Base-by-base conservation (phyloP, 2,113 vertebrate genomes). In the Alexandromys fortis region DNA sequence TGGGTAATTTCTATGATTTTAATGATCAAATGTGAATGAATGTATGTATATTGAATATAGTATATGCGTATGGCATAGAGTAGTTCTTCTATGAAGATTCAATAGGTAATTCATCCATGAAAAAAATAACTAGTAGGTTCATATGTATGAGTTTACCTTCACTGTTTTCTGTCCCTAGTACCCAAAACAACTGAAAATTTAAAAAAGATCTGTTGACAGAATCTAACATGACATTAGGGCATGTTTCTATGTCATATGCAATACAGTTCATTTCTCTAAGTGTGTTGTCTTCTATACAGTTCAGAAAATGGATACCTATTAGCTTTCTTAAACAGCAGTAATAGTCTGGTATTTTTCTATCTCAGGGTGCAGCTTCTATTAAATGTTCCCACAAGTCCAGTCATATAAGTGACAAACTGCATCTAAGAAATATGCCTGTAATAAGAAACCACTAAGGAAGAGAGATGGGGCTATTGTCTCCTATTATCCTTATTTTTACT, bases 291-390 rank as follows among this genome's bases (percentile, higher is more conserved):
- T 89, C 85, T 77, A 28, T 85, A 77, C 0, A 86, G 5, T 81
- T 96, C 65, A 93, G n/a, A 86, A 97, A 94, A 49, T 79, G 76
- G 49, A 75, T 24, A 89, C 7, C 45, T 58, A 72, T 86, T 67
- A 75, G 30, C 35, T 75, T 91, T 78, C 33, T 45, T 24, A 42
- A 94, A 38, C 24, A 68, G 21, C n/a, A 82, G 6, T 58, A 45
- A 45, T 67, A 30, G 21, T 52, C 16, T 73, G 76, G 17, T 89
- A 93, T 61, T 90, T 92, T 17, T 45, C 3, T 5, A 45, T 47
- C 55, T 97, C 5, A 12, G 42, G 21, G 19, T 75, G 35, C 19
- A 4, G 22, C 22, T 63, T 12, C 7, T 86, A n/a, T 70, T 63
- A 93, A 78, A 87, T 24, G 0, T 91, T n/a, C 83, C 55, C 22